Base-by-base conservation (phyloP, 2,888 invertebrate species). In the Caenorhabditis becei region DNA sequence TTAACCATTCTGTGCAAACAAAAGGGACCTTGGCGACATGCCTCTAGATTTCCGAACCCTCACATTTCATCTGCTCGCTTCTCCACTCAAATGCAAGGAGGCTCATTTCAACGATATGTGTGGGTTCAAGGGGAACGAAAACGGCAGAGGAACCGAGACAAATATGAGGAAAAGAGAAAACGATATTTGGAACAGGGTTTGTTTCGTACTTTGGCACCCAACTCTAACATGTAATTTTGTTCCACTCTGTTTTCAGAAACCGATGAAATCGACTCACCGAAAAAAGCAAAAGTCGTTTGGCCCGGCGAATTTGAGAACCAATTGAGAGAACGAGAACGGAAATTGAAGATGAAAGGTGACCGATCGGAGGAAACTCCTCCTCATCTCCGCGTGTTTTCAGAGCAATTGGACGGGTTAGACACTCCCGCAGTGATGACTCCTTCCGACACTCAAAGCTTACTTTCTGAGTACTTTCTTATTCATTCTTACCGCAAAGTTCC, bases 221-320 rank as follows among this genome's bases (percentile, higher is more conserved):
- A 8, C 41, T 5, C 41, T n/a, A 1, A 53, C 26, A 11, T 28
- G 16, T 4, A 62, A 51, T 26, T 62, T 35, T 32, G 5, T 7
- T 7, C 32, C 10, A 32, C 32, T 41, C 14, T 14, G 41, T 58
- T 78, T 78, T 26, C 44, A 80, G 80, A 74, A 44, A 47, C 58
- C 11, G 58, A 58, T 23, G 67, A 74, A 7, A 24, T 56, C 47
- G 74, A 74, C 24, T 32, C 74, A 54, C 61, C 74, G 26, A 70
- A 69, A 59, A 62, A 54, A 16, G 49, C 56, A 14, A 69, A 51
- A 56, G 69, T 74, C 26, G 58, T 74, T 11, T 80, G 80, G 80
- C 80, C 80, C 0, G 80, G 80, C 0, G 74, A 80, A 70, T 80
- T 80, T 18, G 74, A 80, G 47, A 61, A 80, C 44, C 80, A 80